Conservation (phyloP, 2,888 invertebrate genomes). For the Drosophila planitibia region DNA sequence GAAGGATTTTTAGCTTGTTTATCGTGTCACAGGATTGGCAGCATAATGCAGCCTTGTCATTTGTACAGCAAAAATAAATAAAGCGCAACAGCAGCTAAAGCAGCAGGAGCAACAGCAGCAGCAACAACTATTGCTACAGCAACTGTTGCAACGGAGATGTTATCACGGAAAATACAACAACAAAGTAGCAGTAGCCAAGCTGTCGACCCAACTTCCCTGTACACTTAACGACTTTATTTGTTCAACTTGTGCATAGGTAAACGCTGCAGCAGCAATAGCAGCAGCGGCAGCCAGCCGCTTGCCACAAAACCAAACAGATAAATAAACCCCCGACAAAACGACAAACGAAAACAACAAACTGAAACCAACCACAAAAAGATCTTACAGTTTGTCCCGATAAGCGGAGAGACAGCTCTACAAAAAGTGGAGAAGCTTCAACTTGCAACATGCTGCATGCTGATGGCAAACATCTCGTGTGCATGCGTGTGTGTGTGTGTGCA, state of each 20-base stretch:
- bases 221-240: conserved; percentile 75
- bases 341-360: conserved; percentile 56
- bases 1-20: conserved; percentile 68
- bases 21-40: conserved; percentile 78
- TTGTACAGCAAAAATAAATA: conserved; percentile 64
- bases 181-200: conserved; percentile 42
- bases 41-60: conserved; percentile 76
- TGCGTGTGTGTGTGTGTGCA: conserved; percentile 28
- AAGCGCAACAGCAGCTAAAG: conserved; percentile 18
- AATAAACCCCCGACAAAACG: conserved; percentile 47
- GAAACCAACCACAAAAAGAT: conserved; percentile 73
- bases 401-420: conserved; percentile 39
- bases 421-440: conserved; percentile 43
- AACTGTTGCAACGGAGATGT: conserved; percentile 61
- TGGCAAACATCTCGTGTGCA: conserved; percentile 66
- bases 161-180: conserved; percentile 54
- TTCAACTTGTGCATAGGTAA: conserved; percentile 74
- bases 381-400: conserved; percentile 68
- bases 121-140: conserved; percentile 28
- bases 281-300: conserved; percentile 52
- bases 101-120: conserved; percentile 8
- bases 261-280: conserved; percentile 33
- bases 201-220: conserved; percentile 42
- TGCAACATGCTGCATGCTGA: conserved; percentile 45
- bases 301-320: conserved; percentile 38